phyloP scores from a whole-genome alignment of 2,113 vertebrate species.

The Lethenteron reissneri region DNA sequence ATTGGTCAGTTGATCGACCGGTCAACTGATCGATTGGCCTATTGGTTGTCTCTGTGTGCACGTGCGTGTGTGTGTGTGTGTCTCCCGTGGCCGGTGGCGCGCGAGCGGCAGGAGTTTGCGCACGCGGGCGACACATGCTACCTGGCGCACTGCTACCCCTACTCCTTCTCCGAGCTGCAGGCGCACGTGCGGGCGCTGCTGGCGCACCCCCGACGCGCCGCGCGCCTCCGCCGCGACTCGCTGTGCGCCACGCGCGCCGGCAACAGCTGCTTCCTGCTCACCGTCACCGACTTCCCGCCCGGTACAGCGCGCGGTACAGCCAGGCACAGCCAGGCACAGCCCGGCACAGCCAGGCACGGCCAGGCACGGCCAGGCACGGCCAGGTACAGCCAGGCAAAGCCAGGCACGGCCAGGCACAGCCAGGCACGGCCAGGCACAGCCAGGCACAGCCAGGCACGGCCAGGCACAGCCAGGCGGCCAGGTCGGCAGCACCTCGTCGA shows the following conservation, averaged over 20 bases:
- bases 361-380: too few relatives aligned
- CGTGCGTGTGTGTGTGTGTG: too few relatives aligned
- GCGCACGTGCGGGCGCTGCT: slow-evolving; percentile 6
- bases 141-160: slow-evolving; percentile 8
- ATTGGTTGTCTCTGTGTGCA: not conserved
- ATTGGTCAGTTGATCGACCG: too few relatives aligned
- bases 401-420: not conserved
- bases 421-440: too few relatives aligned
- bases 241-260: slow-evolving; percentile 7
- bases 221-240: not conserved
- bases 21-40: too few relatives aligned
- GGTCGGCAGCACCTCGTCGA: not conserved
- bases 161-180: slow-evolving; percentile 6
- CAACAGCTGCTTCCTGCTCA: slow-evolving; percentile 8
- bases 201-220: not conserved
- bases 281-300: slow-evolving; percentile 3
- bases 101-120: slow-evolving; percentile 6
- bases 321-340: too few relatives aligned
- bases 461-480: too few relatives aligned
- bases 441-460: too few relatives aligned
- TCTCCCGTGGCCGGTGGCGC: too few relatives aligned
- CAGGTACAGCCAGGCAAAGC: too few relatives aligned
- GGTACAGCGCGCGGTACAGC: not conserved
- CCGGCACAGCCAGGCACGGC: too few relatives aligned
- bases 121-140: slow-evolving; percentile 6